phyloP scores from a whole-genome alignment of 1,140 invertebrate genomes.

The Meloidogyne floridensis region DNA sequence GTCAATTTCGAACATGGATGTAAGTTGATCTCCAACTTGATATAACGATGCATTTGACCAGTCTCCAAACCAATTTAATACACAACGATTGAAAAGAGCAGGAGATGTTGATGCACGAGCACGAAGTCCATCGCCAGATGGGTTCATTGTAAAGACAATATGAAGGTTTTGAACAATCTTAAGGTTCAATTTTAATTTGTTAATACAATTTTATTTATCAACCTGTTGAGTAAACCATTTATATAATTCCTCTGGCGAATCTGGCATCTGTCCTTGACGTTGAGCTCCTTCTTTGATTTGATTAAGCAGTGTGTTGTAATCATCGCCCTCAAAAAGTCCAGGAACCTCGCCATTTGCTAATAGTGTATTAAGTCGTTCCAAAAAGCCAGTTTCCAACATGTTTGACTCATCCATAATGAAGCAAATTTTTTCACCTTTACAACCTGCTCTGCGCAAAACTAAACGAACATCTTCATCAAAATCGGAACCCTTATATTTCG shows the following conservation, averaged over 20 bases:
- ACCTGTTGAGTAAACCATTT: slow-evolving; percentile 91
- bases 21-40: slow-evolving; percentile 77
- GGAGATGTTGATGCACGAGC: slow-evolving; percentile 97
- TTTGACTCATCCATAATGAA: slow-evolving; percentile 99
- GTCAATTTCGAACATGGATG: slow-evolving; percentile 71
- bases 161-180: slow-evolving; percentile 98
- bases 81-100: slow-evolving; percentile 97
- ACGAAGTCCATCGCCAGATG: slow-evolving; percentile 93
- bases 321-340: slow-evolving; percentile 77
- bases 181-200: slow-evolving; percentile 18
- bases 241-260: slow-evolving; percentile 96
- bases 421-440: slow-evolving; percentile 96
- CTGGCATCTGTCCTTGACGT: slow-evolving; percentile 94
- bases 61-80: slow-evolving; percentile 99
- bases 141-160: slow-evolving; percentile 99
- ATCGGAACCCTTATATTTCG: slow-evolving; percentile 96
- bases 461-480: slow-evolving; percentile 96
- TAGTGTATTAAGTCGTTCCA: slow-evolving; percentile 98
- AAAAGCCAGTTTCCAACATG: slow-evolving; percentile 94
- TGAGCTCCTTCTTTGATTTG: slow-evolving; percentile 99
- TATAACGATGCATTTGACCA: slow-evolving; percentile 96
- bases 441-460: slow-evolving; percentile 88
- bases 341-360: slow-evolving; percentile 98
- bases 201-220: slow-evolving; percentile 10
- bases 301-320: slow-evolving; percentile 97